Percentiles rank a stretch among this genome's conserved stretches.
Evolutionary conservation across 2,888 invertebrate species (phyloP).

Genomic region (Synanthedon vespiformis): DNA sequence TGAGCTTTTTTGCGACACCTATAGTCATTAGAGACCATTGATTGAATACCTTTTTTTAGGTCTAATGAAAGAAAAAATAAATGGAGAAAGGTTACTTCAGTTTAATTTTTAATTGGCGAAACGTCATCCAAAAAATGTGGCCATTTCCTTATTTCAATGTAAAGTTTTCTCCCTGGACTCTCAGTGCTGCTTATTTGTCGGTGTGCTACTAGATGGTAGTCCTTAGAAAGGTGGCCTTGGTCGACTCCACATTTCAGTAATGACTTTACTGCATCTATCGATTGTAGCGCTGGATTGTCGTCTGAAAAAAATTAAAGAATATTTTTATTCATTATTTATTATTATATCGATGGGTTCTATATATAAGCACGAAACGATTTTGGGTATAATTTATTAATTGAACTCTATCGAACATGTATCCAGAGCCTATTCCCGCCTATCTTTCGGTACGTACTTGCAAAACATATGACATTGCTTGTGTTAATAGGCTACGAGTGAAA

Average conservation of each 20-base stretch:
- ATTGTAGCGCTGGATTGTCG: slow-evolving; percentile 40
- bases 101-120: background rate
- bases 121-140: slow-evolving; percentile 28
- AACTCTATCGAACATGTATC: background rate
- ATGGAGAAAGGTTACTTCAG: background rate
- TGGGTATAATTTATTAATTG: no score
- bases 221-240: slow-evolving; percentile 40
- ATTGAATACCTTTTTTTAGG: no score
- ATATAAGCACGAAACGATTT: background rate
- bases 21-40: no score
- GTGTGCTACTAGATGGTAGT: slow-evolving; percentile 67
- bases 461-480: no score
- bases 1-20: no score
- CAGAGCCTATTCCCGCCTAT: background rate
- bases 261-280: slow-evolving; percentile 50
- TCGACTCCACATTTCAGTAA: slow-evolving; percentile 61
- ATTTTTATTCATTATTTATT: background rate
- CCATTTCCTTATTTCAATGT: slow-evolving; percentile 62
- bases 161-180: slow-evolving; percentile 68
- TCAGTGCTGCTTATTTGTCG: slow-evolving; percentile 58
- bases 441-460: no score
- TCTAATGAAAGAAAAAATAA: background rate
- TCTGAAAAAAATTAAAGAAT: slow-evolving; percentile 30
- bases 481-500: no score
- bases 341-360: background rate